phyloP scores from a whole-genome alignment of 2,797 vertebrate genomes.

The Eulemur albifrons region DNA sequence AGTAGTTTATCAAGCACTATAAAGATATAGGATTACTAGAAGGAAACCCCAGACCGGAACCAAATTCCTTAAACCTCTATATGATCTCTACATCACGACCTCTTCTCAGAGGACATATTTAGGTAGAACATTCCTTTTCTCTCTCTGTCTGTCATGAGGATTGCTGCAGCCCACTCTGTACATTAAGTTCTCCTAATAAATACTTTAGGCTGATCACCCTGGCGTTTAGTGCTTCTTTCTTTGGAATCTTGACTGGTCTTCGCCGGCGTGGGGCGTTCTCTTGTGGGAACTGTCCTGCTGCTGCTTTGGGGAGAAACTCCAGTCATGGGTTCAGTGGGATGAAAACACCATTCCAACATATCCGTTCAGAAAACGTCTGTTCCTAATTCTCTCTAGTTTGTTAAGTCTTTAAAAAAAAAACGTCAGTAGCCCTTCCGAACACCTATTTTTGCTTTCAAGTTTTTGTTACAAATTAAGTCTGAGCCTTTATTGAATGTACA shows the following conservation, averaged over 20 bases:
- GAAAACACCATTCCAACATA: neutral
- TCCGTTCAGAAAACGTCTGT: neutral
- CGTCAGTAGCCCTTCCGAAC: neutral
- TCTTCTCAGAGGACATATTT: neutral
- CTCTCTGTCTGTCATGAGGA: neutral
- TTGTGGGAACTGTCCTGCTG: neutral
- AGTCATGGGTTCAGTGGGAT: neutral
- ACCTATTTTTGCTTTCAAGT: conserved; percentile 19
- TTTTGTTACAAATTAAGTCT: conserved; percentile 29
- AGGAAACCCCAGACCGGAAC: neutral
- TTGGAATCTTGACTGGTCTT: neutral
- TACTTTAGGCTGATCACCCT: neutral
- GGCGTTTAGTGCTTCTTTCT: neutral
- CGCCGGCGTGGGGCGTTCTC: neutral
- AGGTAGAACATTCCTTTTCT: neutral
- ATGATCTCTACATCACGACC: neutral
- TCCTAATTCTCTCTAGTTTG: neutral
- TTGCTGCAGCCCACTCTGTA: neutral
- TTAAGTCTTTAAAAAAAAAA: neutral
- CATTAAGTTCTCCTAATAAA: neutral
- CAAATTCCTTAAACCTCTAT: neutral
- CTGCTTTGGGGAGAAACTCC: neutral
- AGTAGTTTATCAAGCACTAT: neutral
- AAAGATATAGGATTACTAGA: neutral
- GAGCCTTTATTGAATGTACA: neutral